Evolutionary conservation across 2,888 invertebrate species (phyloP).

Genomic region (Hyles lineata): DNA sequence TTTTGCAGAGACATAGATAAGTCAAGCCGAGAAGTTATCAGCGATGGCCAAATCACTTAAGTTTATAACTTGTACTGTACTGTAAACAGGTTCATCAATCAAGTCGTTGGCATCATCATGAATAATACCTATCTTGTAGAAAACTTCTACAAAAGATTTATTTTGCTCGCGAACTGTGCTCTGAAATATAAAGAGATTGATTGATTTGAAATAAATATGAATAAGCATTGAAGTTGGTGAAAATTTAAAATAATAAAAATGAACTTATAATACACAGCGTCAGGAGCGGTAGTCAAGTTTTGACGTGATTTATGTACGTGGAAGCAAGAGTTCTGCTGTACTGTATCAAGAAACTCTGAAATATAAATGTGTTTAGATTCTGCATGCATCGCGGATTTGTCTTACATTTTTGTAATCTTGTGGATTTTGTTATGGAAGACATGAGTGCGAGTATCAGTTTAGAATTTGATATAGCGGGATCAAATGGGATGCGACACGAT

Average conservation of each 20-base stretch:
- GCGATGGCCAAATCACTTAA: constrained; percentile 12
- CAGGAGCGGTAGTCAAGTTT: not conserved
- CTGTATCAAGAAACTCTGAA: not conserved
- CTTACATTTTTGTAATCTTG: not conserved
- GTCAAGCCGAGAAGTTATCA: constrained; percentile 6
- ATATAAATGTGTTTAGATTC: not conserved
- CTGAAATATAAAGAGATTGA: constrained; percentile 77
- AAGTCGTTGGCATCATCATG: constrained; percentile 76
- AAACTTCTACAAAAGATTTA: constrained; percentile 82
- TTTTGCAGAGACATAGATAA: not conserved
- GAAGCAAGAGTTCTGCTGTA: not conserved
- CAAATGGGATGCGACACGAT: too few species aligned
- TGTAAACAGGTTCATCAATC: constrained; percentile 75
- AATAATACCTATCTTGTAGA: constrained; percentile 78
- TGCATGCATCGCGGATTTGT: not conserved
- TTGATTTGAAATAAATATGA: constrained; percentile 77
- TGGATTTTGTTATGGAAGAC: too few species aligned
- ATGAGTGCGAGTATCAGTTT: too few species aligned
- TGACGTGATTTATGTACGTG: constrained; percentile 5
- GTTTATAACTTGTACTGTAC: constrained; percentile 26
- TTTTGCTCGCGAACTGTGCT: constrained; percentile 64
- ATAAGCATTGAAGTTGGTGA: constrained; percentile 32
- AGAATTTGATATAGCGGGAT: too few species aligned
- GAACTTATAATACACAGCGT: not conserved
- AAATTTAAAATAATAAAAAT: constrained; percentile 7